Evolutionary conservation across 2,113 vertebrate species (phyloP), one percentile per base, ranked within the genome.

Genomic region (Lycocorax pyrrhopterus): DNA sequence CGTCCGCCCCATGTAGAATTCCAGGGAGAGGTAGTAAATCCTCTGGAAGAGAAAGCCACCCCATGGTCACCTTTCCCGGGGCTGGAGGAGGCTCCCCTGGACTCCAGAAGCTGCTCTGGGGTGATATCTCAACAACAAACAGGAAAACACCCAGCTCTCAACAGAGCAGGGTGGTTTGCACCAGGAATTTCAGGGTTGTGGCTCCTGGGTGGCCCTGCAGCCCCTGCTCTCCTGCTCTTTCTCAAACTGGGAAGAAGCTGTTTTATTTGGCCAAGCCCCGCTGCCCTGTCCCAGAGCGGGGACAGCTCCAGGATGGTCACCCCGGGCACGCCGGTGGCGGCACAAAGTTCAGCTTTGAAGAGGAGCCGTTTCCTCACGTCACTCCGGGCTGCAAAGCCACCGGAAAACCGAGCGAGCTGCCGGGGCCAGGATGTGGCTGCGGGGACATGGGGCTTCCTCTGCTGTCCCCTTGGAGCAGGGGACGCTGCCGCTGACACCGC

Each of bases 1-100:
- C 0, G 99, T 98, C 68, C 99, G 94, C 68, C 99, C 99, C 98
- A 99, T 99, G 97, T 99, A 99, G 96, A 99, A 99, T 96, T 99
- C 99, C 98, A 99, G 97, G 52, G 99, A 99, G 39, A 99, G 98
- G 92, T 99, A 99, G 93, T 99, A 99, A 49, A 99, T 98, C 93
- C 99, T 98, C 99, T 99, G 90, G 39, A 90, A 88, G 67, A 88
- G 32, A 89, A 76, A 82, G 68, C 6, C 51, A 55, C 3, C 17
- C 35, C 10, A 3, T 3, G 16, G 55, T 84, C 84, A 89, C 51
- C 23, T 58, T 49, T 16, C 4, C 35, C 7, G 0, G 25, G 37
- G 60, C 13, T 4, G 4, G 7, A 52, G 30, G 44, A 83, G 44
- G 30, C 33, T 80, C 35, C 8, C 7, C 41, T 5, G 22, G 2